Conservation (phyloP, 1,140 invertebrate genomes). For the Trichonephila clavata region DNA sequence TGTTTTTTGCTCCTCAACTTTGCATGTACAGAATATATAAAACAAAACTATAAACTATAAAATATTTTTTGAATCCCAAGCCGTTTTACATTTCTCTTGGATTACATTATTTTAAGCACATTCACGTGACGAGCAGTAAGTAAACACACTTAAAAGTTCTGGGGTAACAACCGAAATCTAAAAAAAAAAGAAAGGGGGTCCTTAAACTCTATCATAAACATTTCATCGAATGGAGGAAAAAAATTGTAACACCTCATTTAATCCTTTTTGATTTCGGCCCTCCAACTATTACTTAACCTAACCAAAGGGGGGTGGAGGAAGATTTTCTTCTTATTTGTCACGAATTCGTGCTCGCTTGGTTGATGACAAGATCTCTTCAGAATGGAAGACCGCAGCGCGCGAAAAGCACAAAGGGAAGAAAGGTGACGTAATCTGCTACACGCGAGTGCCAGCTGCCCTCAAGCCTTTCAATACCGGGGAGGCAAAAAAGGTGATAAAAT, state of each 20-base stretch:
- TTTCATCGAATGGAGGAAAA: background rate
- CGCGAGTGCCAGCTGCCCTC: background rate
- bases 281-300: background rate
- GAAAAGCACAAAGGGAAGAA: background rate
- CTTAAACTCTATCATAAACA: background rate
- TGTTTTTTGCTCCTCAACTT: too few species aligned
- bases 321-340: background rate
- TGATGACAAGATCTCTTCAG: background rate
- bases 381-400: background rate
- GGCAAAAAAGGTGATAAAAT: too few species aligned
- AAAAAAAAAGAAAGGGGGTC: background rate
- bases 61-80: too few species aligned
- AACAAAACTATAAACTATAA: too few species aligned
- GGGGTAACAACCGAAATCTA: background rate
- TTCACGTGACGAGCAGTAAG: too few species aligned
- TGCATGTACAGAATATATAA: too few species aligned
- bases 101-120: too few species aligned
- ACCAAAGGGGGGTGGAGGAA: background rate
- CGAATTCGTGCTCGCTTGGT: background rate
- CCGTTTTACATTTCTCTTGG: too few species aligned
- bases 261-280: background rate
- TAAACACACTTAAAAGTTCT: background rate
- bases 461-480: background rate
- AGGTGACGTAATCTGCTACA: background rate
- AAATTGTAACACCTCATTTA: background rate